Base-by-base conservation (phyloP, 2,797 vertebrate genomes). In the Coendou prehensilis region DNA sequence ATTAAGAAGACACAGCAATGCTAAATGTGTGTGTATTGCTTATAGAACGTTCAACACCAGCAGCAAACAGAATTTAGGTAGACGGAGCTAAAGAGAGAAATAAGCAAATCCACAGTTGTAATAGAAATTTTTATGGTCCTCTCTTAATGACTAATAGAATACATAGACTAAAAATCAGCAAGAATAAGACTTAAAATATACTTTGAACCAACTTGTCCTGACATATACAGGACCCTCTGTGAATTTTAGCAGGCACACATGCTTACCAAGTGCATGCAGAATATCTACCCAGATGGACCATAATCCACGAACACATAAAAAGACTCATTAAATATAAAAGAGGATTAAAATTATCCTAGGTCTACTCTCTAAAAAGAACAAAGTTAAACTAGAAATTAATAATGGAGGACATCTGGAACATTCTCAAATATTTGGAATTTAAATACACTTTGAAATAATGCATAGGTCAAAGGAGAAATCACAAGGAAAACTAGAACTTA, bases 321-420 rank as follows among this genome's bases (percentile, higher is more conserved):
- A 84, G 61, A 22, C 14, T 41, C 14, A 79, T 63, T 67, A 63
- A 81, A 81, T 41, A 78, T 22, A 56, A 86, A 94, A 89, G 17
- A 88, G 50, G 18, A 88, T 67, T 61, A 47, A 93, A 45, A 87
- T 83, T 26, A 95, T 26, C 22, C 22, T 90, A 83, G 67, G 33
- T 63, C 89, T 54, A 33, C 45, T 88, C n/a, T 69, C 22, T 71
- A 85, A 95, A 69, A 14, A 86, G 13, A 91, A 67, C 1, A 84
- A 10, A 79, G 33, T 63, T 96, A 84, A 90, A 81, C 30, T 88
- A 96, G 84, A 87, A 92, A 41, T 73, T 37, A 92, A 45, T 87
- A 75, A 89, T 13, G 45, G 9, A 67, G 94, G 85, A 69, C 1
- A 80, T 59, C 0, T 83, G 52, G 8, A 54, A 89, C 23, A 87